Conservation (phyloP, 2,113 vertebrate genomes). For the Ranitomeya variabilis region DNA sequence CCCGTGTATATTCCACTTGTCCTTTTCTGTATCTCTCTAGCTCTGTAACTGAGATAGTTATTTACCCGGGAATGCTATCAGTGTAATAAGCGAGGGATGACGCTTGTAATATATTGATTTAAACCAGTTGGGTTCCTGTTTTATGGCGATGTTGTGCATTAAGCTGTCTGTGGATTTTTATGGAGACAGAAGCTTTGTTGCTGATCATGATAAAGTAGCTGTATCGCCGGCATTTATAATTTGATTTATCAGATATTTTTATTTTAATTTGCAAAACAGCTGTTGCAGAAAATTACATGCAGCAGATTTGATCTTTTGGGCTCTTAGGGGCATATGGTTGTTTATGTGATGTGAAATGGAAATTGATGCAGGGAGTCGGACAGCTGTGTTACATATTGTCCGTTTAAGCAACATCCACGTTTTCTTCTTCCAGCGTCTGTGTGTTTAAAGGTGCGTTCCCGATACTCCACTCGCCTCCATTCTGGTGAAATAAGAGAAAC, state of each 20-base stretch:
- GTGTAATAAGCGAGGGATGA: neutral
- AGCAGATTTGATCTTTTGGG: conserved; percentile 56
- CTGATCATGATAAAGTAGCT: conserved; percentile 50
- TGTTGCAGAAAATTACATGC: conserved; percentile 54
- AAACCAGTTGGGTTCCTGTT: neutral
- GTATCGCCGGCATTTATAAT: conserved; percentile 46
- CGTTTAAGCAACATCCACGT: conserved; percentile 8
- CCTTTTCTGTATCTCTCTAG: neutral
- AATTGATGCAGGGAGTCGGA: neutral
- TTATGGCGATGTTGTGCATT: conserved; percentile 29
- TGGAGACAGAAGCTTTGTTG: conserved; percentile 35
- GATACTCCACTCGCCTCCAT: neutral
- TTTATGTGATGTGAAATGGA: conserved; percentile 46
- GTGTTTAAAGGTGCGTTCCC: neutral
- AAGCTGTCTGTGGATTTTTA: conserved; percentile 40
- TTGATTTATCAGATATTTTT: conserved; percentile 58
- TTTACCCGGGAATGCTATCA: neutral
- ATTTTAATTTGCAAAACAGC: conserved; percentile 57
- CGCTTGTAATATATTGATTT: conserved; percentile 32
- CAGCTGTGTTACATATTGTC: conserved; percentile 36
- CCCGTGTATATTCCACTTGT: neutral
- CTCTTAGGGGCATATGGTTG: conserved; percentile 55
- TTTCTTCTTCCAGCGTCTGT: neutral
- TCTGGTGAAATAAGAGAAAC: neutral
- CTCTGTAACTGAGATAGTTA: neutral